A percentile compares a stretch with the other conserved stretches of the same genome.
Conservation (phyloP, 92 coral and sea anemone genomes). For the Zoanthus sansibaricus region DNA sequence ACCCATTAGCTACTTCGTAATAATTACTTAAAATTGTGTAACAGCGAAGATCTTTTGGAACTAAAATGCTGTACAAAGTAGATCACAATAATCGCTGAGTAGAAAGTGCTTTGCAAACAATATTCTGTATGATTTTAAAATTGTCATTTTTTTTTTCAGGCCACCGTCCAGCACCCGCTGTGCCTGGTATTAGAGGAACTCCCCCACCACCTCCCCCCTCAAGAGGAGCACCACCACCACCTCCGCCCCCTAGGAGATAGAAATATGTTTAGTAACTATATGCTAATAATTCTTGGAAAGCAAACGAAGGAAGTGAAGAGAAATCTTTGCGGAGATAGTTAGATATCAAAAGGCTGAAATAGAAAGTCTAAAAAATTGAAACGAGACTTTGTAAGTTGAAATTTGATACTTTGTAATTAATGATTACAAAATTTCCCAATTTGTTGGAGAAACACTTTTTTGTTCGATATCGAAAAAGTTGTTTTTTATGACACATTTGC, state of each 20-base stretch:
- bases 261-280: conserved; percentile 21
- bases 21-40: too few species aligned
- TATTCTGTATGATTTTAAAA: not conserved
- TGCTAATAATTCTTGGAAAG: conserved; percentile 1
- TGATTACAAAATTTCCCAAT: conserved; percentile 8
- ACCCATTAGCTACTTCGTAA: too few species aligned
- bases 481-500: conserved; percentile 22
- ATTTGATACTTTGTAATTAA: conserved; percentile 13
- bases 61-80: too few species aligned
- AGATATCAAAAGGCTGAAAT: not conserved
- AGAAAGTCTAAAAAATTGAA: conserved; percentile 1
- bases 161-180: conserved; percentile 79
- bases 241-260: conserved; percentile 80
- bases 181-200: conserved; percentile 69
- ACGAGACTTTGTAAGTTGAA: not conserved
- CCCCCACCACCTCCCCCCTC: conserved; percentile 97
- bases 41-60: too few species aligned
- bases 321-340: not conserved
- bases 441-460: conserved; percentile 18
- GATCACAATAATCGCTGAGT: too few species aligned
- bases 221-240: conserved; percentile 99
- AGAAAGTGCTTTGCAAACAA: too few species aligned
- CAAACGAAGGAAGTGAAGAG: not conserved
- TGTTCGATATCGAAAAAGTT: conserved; percentile 7
- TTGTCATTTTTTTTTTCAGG: conserved; percentile 34